Evolutionary conservation across 2,797 vertebrate species (phyloP), one percentile per base, ranked within the genome.

Genomic region (Setipinna tenuifilis): DNA sequence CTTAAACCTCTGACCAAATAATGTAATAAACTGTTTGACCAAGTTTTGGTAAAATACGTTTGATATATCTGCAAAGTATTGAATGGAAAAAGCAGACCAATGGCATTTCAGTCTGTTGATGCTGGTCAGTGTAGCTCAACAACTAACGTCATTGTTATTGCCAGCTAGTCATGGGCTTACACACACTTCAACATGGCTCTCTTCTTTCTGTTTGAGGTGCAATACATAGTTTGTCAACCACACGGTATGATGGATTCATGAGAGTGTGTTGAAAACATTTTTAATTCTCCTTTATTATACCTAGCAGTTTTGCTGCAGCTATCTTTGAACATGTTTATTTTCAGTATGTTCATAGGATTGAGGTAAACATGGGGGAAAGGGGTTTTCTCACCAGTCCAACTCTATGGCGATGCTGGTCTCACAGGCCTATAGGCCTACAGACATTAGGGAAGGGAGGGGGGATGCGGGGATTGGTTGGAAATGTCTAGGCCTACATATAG

Each of bases 11-110:
- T 75, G 71, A 78, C 71, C 71, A 78, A 78, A 78, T 75, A 17
- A 75, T 78, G 83, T 78, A 78, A 78, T 41, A 78, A 41, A 78
- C 71, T 54, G 50, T 71, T 71, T 71, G 65, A 71, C 16, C 28
- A 71, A 31, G 71, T 21, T 78, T 17, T 78, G 17, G 35, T 44
- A 78, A 78, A 78, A 78, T 44, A 78, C 41, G 83, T 78, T 54
- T 54, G 81, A n/a, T 58, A 82, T 28, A 25, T 82, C 16, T 14
- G 10, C 12, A 57, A 10, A 1, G 14, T 35, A 75, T 82, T 31
- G 10, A 48, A 82, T 82, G 82, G 21, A 58, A 21, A 44, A 41
- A 21, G 71, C 61, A 65, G 35, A 44, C 4, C 16, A 35, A 17
- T 41, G 35, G 1, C 31, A 41, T 12, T 35, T 16, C 16, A 41